phyloP scores from a whole-genome alignment of 2,888 invertebrate genomes.

The Nasonovia ribisnigri region DNA sequence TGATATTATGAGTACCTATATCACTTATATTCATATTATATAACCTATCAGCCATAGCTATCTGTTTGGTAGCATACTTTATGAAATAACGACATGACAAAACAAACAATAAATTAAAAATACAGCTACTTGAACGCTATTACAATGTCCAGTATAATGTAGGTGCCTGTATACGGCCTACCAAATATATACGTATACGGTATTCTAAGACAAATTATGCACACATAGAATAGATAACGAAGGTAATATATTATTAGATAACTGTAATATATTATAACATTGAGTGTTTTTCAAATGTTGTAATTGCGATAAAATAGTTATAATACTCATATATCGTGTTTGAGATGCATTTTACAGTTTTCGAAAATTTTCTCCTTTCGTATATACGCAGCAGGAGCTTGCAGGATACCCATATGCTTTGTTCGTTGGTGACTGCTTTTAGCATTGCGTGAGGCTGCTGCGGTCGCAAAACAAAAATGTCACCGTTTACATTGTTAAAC shows the following conservation, averaged over 20 bases:
- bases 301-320: neutral
- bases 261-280: neutral
- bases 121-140: neutral
- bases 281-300: neutral
- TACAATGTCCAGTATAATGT: neutral
- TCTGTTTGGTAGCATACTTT: neutral
- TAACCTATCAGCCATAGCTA: neutral
- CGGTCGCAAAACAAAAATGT: slow-evolving; percentile 15
- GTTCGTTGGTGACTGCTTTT: neutral
- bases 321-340: neutral
- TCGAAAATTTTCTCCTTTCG: neutral
- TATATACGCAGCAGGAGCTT: slow-evolving; percentile 14
- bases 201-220: neutral
- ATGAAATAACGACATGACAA: neutral
- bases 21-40: neutral
- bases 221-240: neutral
- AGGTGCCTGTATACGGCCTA: neutral
- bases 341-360: neutral
- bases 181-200: neutral
- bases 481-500: neutral
- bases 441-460: neutral
- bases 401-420: too few species aligned
- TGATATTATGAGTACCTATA: neutral
- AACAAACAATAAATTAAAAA: neutral
- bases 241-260: neutral